Base-by-base conservation (phyloP, 2,113 vertebrate species). In the Sceloporus tristichus region DNA sequence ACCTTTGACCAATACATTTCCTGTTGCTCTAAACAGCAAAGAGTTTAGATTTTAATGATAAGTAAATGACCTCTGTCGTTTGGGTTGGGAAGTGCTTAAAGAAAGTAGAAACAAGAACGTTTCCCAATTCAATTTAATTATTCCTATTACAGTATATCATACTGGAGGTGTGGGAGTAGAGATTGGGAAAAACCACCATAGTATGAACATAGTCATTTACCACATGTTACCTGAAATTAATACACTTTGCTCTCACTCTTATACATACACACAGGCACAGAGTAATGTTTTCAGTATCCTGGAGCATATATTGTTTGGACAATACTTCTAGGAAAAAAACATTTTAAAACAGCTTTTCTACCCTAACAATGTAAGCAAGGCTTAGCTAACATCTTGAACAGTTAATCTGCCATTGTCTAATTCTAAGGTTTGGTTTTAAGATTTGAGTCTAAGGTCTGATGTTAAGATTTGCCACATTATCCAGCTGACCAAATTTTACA, bases 1-100 rank as follows among this genome's bases (percentile, higher is more conserved):
- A 53, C 42, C 76, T 78, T 78, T 54, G 42, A 78, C 76, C 23
- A 78, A 11, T 78, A 42, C 42, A 78, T 78, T 78, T 78, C 76
- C 76, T 78, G 48, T 78, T 78, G 48, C 25, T 54, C 42, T 29
- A 78, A 27, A 27, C 10, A 14, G 48, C 23, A 53, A 11, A 27
- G 76, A 25, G 11, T 54, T 29, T 54, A 54, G 42, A 78, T 10
- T 48, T 25, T 53, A 78, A 48, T 29, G 27, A 5, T 78, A 78
- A 78, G 25, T 54, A 54, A 78, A 54, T 54, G 25, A 16, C 27
- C 0, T 71, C 70, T 71, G 27, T n/a, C 29, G 70, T n/a, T 78
- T 53, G 59, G 59, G 59, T 3, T 18, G 9, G 13, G 13, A 14
- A 13, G 59, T 62, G 59, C 59, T 18, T 16, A 62, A 62, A 13